A percentile compares a stretch with the other conserved stretches of the same genome.
Conservation (phyloP, 2,797 vertebrate genomes). For the Meda fulgida region DNA sequence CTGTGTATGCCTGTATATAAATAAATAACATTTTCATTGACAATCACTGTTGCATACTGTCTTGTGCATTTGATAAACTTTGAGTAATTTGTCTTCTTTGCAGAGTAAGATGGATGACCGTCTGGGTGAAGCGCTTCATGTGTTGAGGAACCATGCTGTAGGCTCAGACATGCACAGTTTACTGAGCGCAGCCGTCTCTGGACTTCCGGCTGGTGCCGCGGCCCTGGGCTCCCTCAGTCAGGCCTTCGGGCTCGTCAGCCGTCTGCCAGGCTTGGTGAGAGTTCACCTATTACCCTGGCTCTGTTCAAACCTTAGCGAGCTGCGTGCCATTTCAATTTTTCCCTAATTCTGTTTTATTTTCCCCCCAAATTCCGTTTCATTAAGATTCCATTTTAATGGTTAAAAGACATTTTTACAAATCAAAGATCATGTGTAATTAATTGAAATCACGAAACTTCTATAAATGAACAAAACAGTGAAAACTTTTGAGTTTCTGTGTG, state of each 20-base stretch:
- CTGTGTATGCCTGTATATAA: not conserved
- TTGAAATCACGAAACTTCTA: no score
- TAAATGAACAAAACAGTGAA: no score
- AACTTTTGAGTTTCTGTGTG: not conserved
- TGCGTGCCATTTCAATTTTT: not conserved
- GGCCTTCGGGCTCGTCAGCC: constrained; percentile 79
- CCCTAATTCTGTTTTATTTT: not conserved
- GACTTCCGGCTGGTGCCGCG: constrained; percentile 61
- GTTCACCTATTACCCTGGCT: not conserved
- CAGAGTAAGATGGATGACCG: constrained; percentile 94
- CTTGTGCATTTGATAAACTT: not conserved
- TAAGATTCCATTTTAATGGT: no score
- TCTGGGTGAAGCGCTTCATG: constrained; percentile 94
- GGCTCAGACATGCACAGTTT: constrained; percentile 89
- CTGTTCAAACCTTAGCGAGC: not conserved
- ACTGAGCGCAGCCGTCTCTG: constrained; percentile 70
- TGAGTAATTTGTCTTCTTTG: constrained; percentile 39
- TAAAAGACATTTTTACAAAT: no score
- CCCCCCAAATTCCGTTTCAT: not conserved
- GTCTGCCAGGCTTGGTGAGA: constrained; percentile 83
- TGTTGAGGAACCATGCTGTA: constrained; percentile 90
- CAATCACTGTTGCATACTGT: not conserved
- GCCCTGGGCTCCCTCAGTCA: constrained; percentile 80
- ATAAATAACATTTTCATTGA: not conserved
- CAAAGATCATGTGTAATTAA: no score